Evolutionary conservation across 2,113 vertebrate genomes (phyloP).

Genomic region (Trichomycterus rosablanca): DNA sequence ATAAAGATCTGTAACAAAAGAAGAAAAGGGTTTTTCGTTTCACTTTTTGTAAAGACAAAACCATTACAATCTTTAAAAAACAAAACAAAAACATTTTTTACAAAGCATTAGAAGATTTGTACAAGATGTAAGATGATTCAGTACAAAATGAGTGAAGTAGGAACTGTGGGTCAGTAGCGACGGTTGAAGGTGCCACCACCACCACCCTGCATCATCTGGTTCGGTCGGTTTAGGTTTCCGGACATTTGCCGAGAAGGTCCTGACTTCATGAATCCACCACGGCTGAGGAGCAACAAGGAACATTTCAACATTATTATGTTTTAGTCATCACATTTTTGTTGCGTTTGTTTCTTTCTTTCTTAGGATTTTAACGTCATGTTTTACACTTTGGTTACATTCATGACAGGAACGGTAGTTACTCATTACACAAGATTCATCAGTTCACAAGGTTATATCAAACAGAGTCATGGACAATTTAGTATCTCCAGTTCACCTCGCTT

Average conservation of each 20-base stretch:
- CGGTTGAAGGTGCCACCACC: slow-evolving; percentile 72
- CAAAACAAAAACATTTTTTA: no score
- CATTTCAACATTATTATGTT: no score
- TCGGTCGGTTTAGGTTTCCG: slow-evolving; percentile 68
- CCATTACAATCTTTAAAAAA: slow-evolving; percentile 31
- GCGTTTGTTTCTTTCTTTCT: no score
- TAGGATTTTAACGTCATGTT: no score
- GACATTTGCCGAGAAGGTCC: slow-evolving; percentile 73
- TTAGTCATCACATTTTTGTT: no score
- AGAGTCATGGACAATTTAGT: no score
- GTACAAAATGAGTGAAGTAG: slow-evolving; percentile 4
- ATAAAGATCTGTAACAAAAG: slow-evolving; percentile 12
- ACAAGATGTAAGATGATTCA: slow-evolving; percentile 43
- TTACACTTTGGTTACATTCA: no score
- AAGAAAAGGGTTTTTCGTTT: slow-evolving; percentile 31
- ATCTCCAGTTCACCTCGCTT: no score
- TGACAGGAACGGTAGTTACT: no score
- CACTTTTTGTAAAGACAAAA: no score
- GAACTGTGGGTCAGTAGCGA: slow-evolving; percentile 60
- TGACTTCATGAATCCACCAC: slow-evolving; percentile 73
- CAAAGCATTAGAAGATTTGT: slow-evolving; percentile 49
- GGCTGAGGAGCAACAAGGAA: slow-evolving; percentile 56
- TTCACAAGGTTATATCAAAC: no score
- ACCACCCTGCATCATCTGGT: slow-evolving; percentile 66
- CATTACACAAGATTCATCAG: no score